phyloP scores from a whole-genome alignment of 2,113 vertebrate species.

The Solenodon paradoxus region DNA sequence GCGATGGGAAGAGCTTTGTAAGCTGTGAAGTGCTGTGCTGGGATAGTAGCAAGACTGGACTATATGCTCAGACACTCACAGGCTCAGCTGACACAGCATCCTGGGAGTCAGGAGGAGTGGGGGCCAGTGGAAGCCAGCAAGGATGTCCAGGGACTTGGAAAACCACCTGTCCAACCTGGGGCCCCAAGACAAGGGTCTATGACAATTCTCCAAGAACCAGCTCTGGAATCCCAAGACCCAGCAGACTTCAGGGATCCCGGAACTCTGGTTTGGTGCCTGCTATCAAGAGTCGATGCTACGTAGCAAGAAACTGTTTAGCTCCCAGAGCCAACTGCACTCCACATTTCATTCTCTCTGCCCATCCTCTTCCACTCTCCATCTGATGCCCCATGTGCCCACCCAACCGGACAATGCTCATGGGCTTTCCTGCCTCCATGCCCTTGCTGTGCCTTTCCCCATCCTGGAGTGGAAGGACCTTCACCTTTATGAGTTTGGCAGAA shows the following conservation, averaged over 20 bases:
- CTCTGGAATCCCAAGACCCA: not conserved
- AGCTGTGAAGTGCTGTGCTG: not conserved
- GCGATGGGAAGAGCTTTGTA: not conserved
- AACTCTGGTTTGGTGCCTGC: not conserved
- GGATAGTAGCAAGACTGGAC: not conserved
- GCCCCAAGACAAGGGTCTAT: not conserved
- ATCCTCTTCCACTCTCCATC: not conserved
- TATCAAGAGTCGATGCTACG: not conserved
- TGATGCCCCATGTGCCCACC: not conserved
- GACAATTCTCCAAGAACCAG: not conserved
- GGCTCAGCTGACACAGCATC: not conserved
- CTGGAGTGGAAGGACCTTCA: not conserved
- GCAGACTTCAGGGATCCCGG: too few species aligned
- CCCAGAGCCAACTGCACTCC: not conserved
- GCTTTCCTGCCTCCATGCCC: not conserved
- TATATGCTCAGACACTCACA: rapidly evolving
- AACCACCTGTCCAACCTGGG: not conserved
- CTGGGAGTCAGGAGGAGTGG: not conserved
- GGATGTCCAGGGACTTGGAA: not conserved
- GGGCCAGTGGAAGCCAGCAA: not conserved
- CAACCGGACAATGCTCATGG: rapidly evolving
- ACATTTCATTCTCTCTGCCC: not conserved
- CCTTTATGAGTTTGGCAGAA: too few species aligned
- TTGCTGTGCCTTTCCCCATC: not conserved
- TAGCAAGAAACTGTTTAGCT: not conserved